These are phyloP conservation scores for Acrocephalus kingi DNA, from an alignment of 2,113 vertebrate species.

Conservation along the genomic window DNA sequence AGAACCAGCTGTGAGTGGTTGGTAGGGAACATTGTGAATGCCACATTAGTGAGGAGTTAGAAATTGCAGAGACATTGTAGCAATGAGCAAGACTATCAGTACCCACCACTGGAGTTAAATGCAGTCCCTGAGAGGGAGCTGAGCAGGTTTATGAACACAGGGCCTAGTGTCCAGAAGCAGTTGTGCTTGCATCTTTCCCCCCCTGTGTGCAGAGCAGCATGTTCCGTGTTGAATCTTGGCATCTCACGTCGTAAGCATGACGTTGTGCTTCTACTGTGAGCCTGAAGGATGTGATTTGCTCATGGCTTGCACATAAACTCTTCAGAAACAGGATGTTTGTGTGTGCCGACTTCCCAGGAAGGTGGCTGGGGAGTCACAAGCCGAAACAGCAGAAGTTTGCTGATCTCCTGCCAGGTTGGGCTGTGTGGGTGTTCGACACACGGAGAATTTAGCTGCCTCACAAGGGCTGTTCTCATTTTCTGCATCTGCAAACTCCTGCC, in stretches of 20 bases:
- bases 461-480: background rate
- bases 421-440: background rate
- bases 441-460: accelerated
- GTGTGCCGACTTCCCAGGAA: background rate
- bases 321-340: background rate
- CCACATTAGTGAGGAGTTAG: background rate
- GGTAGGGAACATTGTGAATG: background rate
- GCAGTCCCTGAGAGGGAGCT: background rate
- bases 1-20: background rate
- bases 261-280: accelerated
- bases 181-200: background rate
- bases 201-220: accelerated
- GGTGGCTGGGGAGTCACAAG: accelerated
- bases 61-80: background rate
- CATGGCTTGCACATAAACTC: background rate
- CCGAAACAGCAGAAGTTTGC: background rate
- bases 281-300: background rate
- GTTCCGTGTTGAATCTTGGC: background rate
- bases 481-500: background rate
- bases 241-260: accelerated
- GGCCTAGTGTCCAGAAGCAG: background rate
- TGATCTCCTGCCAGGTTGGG: background rate
- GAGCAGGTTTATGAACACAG: background rate
- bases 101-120: background rate
- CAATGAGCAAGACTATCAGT: background rate